Base-by-base conservation (phyloP, 2,113 vertebrate species). In the Nansenia antarctica region DNA sequence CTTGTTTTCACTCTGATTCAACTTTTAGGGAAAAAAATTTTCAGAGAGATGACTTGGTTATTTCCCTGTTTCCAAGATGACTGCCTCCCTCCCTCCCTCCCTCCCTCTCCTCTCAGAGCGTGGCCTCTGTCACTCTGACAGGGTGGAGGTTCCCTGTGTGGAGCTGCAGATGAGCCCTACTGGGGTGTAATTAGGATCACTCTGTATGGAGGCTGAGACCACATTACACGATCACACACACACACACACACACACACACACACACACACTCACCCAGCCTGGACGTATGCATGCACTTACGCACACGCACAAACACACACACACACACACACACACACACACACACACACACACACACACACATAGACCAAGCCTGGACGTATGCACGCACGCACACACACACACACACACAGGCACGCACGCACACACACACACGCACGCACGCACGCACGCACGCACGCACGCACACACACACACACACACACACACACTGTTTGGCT, bases 101-200 rank as follows among this genome's bases (percentile, higher is more conserved):
- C 7, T 5, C 35, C 67, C 68, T 62, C 61, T 77, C 67, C 74
- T 73, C 63, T 64, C 45, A 64, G 77, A 81, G 80, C 69, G n/a
- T n/a, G 67, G 76, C 67, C 55, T 73, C 63, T 78, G 82, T 82
- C 81, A 81, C 65, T 81, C 80, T 87, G 82, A 84, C 72, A 68
- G 73, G 60, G 35, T 72, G 71, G 77, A 80, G 73, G 70, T 63
- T 80, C 3, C 1, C 30, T 8, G 55, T 61, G 61, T 75, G 79
- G 74, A 77, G 77, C 73, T 82, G 73, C 76, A 68, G 81, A 86
- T 75, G 77, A 85, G 75, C 82, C 83, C 83, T 77, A 81, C 79
- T 82, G 83, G 84, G 85, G 85, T 78, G 80, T 78, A 85, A 87
- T 87, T 87, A 84, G 73, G 79, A 76, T 74, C 80, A 84, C 75